Conservation (phyloP, 2,888 invertebrate genomes). For the Phyto melanocephala region DNA sequence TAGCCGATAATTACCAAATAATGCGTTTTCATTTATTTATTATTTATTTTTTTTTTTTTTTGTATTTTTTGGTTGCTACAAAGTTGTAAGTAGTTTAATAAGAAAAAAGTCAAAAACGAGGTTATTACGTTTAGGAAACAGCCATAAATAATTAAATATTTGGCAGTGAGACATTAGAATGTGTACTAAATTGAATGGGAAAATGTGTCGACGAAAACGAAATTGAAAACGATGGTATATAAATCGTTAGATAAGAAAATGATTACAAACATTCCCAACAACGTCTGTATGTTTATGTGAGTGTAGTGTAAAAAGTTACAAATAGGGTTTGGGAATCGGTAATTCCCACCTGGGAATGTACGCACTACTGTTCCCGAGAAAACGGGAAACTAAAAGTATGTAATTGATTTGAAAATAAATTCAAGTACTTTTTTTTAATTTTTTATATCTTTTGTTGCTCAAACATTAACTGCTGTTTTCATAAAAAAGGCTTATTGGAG, state of each 20-base stretch:
- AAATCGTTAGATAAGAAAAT: conserved; percentile 50
- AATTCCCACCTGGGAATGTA: no score
- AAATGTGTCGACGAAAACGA: background rate
- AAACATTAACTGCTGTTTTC: no score
- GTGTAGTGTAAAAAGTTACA: background rate
- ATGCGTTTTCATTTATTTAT: conserved; percentile 72
- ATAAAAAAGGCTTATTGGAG: no score
- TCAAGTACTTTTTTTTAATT: no score
- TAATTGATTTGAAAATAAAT: no score
- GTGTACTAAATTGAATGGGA: background rate
- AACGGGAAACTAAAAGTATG: no score
- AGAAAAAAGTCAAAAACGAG: conserved; percentile 48
- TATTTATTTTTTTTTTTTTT: no score
- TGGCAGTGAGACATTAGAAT: conserved; percentile 35
- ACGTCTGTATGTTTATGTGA: background rate
- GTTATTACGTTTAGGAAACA: conserved; percentile 56
- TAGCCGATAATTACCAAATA: conserved; percentile 76
- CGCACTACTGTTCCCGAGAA: no score
- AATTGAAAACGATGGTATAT: conserved; percentile 6
- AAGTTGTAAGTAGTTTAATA: conserved; percentile 42
- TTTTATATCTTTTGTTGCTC: no score
- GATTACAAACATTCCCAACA: conserved; percentile 26
- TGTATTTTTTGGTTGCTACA: conserved; percentile 30
- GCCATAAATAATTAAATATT: conserved; percentile 55
- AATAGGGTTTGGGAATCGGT: no score